Base-by-base conservation (phyloP, 2,797 vertebrate species). In the Crocodylus rhombifer region DNA sequence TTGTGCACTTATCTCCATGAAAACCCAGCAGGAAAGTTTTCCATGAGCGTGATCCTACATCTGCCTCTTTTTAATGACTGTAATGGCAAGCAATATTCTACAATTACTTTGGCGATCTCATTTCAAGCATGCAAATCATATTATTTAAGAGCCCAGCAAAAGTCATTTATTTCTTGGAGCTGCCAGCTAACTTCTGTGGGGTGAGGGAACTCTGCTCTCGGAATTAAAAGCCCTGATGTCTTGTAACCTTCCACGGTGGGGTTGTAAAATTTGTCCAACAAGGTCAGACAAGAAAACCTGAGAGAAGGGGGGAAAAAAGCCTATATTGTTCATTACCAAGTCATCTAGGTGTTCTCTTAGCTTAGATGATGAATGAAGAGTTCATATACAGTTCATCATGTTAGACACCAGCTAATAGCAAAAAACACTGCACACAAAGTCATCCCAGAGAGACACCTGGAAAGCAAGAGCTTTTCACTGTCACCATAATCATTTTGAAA, bases 1-100 rank as follows among this genome's bases (percentile, higher is more conserved):
- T 98, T 97, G 96, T 97, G 96, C 97, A 97, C 97, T 98, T 98
- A 97, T 97, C 97, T 98, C 97, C 97, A 97, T 97, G 97, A 98
- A 98, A 98, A 97, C 97, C 97, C 97, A 98, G 97, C 97, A 97
- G 97, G 98, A 97, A 98, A 97, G 97, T 98, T 98, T 98, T 98
- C 97, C 97, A 96, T 97, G 95, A 97, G 97, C 98, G 96, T 97
- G 97, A 97, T 97, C 97, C 96, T 97, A 96, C 97, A 97, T 97
- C 98, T 98, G 97, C 97, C 97, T 97, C 92, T 97, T 97, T 97
- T 97, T 98, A 97, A 97, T 98, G 97, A 97, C 51, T 94, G 93
- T 97, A 98, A 98, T 97, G 96, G 97, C 96, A 98, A 97, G 97
- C 97, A 97, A 97, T 97, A 97, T 97, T 97, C 95, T 97, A 97